phyloP scores from a whole-genome alignment of 2,797 vertebrate genomes.

The Myotis daubentonii region DNA sequence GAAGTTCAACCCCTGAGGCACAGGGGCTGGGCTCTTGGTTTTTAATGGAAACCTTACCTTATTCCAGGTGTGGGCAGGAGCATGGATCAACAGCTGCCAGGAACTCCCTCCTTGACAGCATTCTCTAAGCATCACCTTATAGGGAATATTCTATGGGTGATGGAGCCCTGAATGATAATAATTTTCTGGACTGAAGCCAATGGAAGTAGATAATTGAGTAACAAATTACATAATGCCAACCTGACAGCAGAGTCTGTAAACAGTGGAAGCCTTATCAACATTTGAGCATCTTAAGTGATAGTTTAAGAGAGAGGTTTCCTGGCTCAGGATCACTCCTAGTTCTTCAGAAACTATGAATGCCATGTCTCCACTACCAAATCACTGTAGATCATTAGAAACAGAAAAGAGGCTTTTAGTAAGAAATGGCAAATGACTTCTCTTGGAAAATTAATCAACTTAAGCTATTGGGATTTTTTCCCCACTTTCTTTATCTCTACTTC shows the following conservation, averaged over 20 bases:
- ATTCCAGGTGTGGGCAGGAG: not conserved
- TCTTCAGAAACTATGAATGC: not conserved
- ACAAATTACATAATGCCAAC: not conserved
- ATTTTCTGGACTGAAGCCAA: conserved; percentile 1
- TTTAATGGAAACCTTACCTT: conserved; percentile 5
- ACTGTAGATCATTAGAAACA: not conserved
- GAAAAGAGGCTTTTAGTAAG: not conserved
- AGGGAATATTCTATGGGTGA: not conserved
- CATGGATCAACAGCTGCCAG: not conserved
- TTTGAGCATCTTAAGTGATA: conserved; percentile 3
- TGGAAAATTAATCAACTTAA: conserved; percentile 54
- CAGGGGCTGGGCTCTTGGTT: not conserved
- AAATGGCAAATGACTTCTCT: conserved; percentile 41
- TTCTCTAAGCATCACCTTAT: not conserved
- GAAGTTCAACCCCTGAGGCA: too few species aligned
- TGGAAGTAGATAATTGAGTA: not conserved
- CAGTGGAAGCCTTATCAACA: not conserved
- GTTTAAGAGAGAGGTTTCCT: not conserved
- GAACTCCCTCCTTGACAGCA: not conserved
- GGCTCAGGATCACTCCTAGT: not conserved
- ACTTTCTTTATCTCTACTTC: not conserved
- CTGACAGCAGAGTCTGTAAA: not conserved
- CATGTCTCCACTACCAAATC: not conserved
- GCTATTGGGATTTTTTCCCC: not conserved
- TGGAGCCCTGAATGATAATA: not conserved